Conservation (phyloP, 2,113 vertebrate genomes). For the Furnarius figulus region DNA sequence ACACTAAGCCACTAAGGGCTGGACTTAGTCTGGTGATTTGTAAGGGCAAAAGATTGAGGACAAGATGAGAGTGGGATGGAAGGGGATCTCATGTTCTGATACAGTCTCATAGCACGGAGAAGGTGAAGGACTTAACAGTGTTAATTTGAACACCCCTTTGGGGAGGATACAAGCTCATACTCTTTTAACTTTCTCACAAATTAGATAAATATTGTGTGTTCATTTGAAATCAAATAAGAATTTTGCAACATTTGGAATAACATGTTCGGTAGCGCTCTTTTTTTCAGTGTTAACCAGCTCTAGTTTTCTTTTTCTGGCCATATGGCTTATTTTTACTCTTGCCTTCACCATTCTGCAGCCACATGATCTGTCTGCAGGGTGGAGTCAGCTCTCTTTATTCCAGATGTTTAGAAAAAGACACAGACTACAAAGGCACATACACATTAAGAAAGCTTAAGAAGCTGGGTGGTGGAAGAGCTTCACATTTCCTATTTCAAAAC, state of each 20-base stretch:
- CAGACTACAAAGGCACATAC: not conserved
- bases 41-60: not conserved
- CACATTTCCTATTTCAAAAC: not conserved
- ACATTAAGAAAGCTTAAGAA: not conserved
- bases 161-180: not conserved
- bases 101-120: not conserved
- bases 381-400: not conserved
- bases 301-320: slow-evolving; percentile 7
- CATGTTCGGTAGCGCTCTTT: not conserved
- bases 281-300: not conserved
- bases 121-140: not conserved
- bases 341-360: not conserved
- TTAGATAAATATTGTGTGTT: not conserved
- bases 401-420: not conserved
- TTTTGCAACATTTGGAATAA: not conserved
- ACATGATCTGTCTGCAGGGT: not conserved
- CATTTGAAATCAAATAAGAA: not conserved
- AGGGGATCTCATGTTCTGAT: not conserved
- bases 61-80: not conserved
- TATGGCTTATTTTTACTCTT: slow-evolving; percentile 4
- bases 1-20: not conserved
- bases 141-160: not conserved
- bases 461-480: not conserved
- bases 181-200: not conserved
- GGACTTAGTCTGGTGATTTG: not conserved